phyloP scores from a whole-genome alignment of 2,888 invertebrate species.

The Glyphotaelius pellucidus region DNA sequence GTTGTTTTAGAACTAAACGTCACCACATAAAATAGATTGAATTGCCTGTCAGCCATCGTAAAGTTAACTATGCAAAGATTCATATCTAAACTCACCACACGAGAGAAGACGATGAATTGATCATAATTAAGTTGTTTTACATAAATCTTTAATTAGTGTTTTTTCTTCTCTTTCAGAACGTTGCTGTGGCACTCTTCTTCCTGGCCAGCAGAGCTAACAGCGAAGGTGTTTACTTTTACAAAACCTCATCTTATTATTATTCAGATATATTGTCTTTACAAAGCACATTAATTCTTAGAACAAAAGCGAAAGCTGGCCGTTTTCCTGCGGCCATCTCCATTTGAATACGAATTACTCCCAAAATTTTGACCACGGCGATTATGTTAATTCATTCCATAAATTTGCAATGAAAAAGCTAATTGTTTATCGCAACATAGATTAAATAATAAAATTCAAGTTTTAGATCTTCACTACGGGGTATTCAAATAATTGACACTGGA shows the following conservation, averaged over 20 bases:
- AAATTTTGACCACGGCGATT: neutral
- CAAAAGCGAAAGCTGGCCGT: neutral
- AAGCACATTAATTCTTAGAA: slow-evolving; percentile 22
- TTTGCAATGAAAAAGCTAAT: neutral
- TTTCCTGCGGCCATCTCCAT: neutral
- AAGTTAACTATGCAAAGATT: neutral
- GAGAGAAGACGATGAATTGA: neutral
- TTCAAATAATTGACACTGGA: neutral
- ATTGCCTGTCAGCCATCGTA: neutral
- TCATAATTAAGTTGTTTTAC: neutral
- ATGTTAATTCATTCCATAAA: neutral
- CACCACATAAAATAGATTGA: neutral
- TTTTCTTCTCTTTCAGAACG: slow-evolving; percentile 60
- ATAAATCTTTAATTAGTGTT: slow-evolving; percentile 10
- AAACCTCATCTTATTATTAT: neutral
- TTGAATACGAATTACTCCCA: neutral
- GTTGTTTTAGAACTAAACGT: neutral
- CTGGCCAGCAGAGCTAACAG: slow-evolving; percentile 57
- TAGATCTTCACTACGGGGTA: neutral
- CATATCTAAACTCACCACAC: neutral
- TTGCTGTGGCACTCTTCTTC: slow-evolving; percentile 59
- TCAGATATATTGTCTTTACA: neutral
- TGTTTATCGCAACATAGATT: neutral
- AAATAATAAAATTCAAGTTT: neutral
- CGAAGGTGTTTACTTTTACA: slow-evolving; percentile 59